Evolutionary conservation across 1,140 invertebrate genomes (phyloP).

Genomic region (Calephelis nemesis): DNA sequence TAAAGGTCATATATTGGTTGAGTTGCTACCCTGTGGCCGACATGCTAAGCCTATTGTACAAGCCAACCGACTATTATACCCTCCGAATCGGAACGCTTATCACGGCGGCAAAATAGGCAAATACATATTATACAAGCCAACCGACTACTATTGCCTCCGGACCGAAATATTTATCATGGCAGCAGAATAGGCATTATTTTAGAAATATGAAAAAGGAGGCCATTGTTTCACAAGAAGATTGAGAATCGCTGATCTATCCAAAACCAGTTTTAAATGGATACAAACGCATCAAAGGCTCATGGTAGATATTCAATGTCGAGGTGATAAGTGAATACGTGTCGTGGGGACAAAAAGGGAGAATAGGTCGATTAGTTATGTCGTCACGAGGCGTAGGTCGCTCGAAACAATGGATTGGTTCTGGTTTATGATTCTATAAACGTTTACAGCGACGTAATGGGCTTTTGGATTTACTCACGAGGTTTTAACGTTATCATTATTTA

Average conservation of each 20-base stretch:
- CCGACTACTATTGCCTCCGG: too few species aligned
- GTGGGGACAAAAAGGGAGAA: constrained; percentile 70
- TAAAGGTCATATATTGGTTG: too few species aligned
- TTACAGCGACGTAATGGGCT: constrained; percentile 73
- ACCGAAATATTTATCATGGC: too few species aligned
- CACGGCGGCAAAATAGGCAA: too few species aligned
- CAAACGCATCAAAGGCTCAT: constrained; percentile 30
- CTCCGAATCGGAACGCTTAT: too few species aligned
- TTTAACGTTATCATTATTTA: constrained; percentile 62
- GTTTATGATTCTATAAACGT: constrained; percentile 78
- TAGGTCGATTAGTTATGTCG: constrained; percentile 71
- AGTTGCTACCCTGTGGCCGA: too few species aligned
- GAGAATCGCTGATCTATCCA: not conserved
- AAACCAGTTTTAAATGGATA: constrained; percentile 55
- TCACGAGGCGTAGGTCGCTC: constrained; percentile 58
- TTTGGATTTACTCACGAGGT: constrained; percentile 58
- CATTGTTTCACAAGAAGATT: too few species aligned
- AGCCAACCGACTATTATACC: too few species aligned
- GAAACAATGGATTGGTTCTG: constrained; percentile 73
- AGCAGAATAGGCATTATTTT: too few species aligned
- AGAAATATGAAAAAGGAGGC: too few species aligned
- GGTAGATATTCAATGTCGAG: constrained; percentile 60
- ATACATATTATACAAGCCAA: too few species aligned
- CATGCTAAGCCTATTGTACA: too few species aligned
- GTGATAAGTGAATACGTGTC: constrained; percentile 75